Percentiles rank a stretch among this genome's conserved stretches.
Conservation (phyloP, 2,113 vertebrate genomes). For the Perca fluviatilis region DNA sequence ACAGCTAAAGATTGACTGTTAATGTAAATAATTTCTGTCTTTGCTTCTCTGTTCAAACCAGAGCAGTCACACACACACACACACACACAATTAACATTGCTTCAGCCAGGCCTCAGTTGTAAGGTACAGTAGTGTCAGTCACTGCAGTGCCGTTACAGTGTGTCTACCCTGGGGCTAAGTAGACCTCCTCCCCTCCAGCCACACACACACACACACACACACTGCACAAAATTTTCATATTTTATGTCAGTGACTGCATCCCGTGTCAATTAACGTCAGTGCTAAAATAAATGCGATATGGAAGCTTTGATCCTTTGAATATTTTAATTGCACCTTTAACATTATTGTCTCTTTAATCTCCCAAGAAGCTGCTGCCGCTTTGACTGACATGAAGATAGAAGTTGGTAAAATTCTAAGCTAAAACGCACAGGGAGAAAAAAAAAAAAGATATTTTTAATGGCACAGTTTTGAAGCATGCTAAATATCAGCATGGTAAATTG, state of each 20-base stretch:
- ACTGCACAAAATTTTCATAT: slow-evolving; percentile 16
- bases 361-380: slow-evolving; percentile 1
- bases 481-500: slow-evolving; percentile 55
- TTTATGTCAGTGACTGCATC: slow-evolving; percentile 6
- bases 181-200: slow-evolving; percentile 3
- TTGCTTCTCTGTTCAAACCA: slow-evolving; percentile 3
- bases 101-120: slow-evolving; percentile 49
- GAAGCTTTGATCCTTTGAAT: slow-evolving; percentile 25
- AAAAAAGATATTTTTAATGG: slow-evolving; percentile 41
- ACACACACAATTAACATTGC: slow-evolving; percentile 36
- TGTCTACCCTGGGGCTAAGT: slow-evolving; percentile 44
- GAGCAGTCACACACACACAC: slow-evolving; percentile 19
- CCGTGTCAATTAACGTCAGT: slow-evolving; percentile 37
- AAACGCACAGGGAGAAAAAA: not conserved
- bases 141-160: slow-evolving; percentile 45
- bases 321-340: slow-evolving; percentile 38
- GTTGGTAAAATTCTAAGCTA: not conserved
- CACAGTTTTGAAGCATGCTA: slow-evolving; percentile 28
- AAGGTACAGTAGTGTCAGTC: slow-evolving; percentile 56
- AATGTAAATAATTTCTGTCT: slow-evolving; percentile 1
- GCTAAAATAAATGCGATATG: slow-evolving; percentile 28
- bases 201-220: slow-evolving; percentile 11
- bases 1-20: not conserved
- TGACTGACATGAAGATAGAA: slow-evolving; percentile 2
- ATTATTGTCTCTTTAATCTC: slow-evolving; percentile 8